These are phyloP conservation scores for Psix sp. DNA, from an alignment of 1,140 invertebrate species.

Conservation along the genomic window DNA sequence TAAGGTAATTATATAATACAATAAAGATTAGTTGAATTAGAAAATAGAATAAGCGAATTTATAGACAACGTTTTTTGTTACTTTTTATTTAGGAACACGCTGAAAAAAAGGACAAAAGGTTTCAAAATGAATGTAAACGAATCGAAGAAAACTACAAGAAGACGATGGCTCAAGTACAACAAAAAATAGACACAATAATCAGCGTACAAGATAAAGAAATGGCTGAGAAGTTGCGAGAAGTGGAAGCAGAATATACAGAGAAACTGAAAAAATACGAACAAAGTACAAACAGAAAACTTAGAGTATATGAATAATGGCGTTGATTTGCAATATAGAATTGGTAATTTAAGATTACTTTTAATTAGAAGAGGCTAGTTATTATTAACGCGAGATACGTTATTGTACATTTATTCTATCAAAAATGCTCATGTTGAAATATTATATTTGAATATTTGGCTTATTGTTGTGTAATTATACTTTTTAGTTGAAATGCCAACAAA, in stretches of 20 bases:
- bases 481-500: constrained; percentile 13
- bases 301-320: constrained; percentile 67
- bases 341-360: constrained; percentile 65
- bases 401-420: constrained; percentile 68
- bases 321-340: constrained; percentile 71
- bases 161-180: constrained; percentile 67
- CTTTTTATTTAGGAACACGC: constrained; percentile 61
- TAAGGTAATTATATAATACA: constrained; percentile 60
- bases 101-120: constrained; percentile 64
- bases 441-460: constrained; percentile 23
- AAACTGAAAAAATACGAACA: constrained; percentile 67
- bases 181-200: constrained; percentile 64
- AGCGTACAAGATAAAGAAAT: constrained; percentile 62
- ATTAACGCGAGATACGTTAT: constrained; percentile 72
- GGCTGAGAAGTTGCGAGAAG: constrained; percentile 63
- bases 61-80: neutral
- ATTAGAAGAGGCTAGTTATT: constrained; percentile 75
- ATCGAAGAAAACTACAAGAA: constrained; percentile 70
- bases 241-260: constrained; percentile 63
- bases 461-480: constrained; percentile 31
- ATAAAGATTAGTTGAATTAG: constrained; percentile 1
- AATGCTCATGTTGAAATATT: constrained; percentile 61
- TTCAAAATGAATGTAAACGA: constrained; percentile 64
- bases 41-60: neutral
- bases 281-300: constrained; percentile 75